Conservation (phyloP, 2,888 invertebrate species). For the Himalopsyche tibetana region DNA sequence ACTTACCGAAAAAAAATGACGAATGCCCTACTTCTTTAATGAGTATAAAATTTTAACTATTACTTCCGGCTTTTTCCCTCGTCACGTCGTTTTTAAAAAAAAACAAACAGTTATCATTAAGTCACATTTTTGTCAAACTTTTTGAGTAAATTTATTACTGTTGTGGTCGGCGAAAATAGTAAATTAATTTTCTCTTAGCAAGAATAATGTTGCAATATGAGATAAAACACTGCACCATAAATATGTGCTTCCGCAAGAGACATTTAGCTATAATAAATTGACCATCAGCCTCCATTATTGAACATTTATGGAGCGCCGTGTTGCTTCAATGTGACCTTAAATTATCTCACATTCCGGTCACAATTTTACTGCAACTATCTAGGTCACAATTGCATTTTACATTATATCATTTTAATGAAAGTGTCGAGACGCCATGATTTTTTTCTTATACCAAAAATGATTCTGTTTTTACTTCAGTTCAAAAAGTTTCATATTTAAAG, state of each 20-base stretch:
- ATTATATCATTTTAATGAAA: constrained; percentile 4
- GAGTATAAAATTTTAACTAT: too few relatives aligned
- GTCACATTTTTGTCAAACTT: too few relatives aligned
- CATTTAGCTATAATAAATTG: constrained; percentile 9
- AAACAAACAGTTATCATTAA: too few relatives aligned
- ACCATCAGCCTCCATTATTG: constrained; percentile 24
- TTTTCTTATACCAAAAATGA: too few relatives aligned
- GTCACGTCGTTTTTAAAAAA: too few relatives aligned
- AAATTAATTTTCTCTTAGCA: neutral
- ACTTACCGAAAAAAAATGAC: too few relatives aligned
- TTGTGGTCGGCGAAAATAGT: too few relatives aligned
- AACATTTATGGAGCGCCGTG: constrained; percentile 31
- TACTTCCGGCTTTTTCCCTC: too few relatives aligned
- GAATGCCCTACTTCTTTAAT: too few relatives aligned
- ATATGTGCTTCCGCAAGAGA: constrained; percentile 1
- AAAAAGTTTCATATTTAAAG: too few relatives aligned
- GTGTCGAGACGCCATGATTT: neutral
- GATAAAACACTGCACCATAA: neutral
- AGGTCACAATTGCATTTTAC: neutral
- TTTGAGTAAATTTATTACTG: too few relatives aligned
- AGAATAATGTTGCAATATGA: neutral
- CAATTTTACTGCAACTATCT: neutral
- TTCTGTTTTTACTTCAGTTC: too few relatives aligned
- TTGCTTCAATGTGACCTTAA: constrained; percentile 27
- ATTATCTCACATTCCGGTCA: neutral